phyloP scores from a whole-genome alignment of 2,888 invertebrate species.

The Protophormia terraenovae region DNA sequence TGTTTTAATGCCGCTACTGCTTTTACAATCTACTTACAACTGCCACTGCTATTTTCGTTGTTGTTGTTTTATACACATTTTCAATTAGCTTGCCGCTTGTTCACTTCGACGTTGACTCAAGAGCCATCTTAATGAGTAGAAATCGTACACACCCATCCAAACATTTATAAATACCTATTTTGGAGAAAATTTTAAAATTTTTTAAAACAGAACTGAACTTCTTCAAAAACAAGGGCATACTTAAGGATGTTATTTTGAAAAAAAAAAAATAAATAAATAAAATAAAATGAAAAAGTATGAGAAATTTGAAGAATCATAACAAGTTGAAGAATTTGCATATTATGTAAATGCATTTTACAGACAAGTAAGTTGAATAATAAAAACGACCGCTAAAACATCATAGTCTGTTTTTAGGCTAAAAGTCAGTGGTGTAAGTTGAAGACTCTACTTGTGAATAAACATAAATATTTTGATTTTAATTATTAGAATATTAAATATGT shows the following conservation, averaged over 20 bases:
- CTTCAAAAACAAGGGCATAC: slow-evolving; percentile 66
- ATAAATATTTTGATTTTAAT: slow-evolving; percentile 17
- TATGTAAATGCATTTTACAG: slow-evolving; percentile 48
- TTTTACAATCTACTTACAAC: not conserved
- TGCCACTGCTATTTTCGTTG: slow-evolving; percentile 23
- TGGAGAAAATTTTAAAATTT: slow-evolving; percentile 49
- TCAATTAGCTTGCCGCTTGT: slow-evolving; percentile 65
- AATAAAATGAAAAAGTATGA: slow-evolving; percentile 5
- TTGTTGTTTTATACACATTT: slow-evolving; percentile 40
- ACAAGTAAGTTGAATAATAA: not conserved
- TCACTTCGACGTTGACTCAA: slow-evolving; percentile 64
- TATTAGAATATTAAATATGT: slow-evolving; percentile 3
- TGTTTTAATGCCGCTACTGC: not conserved
- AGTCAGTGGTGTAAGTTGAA: not conserved
- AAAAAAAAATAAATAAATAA: slow-evolving; percentile 18
- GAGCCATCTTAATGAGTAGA: slow-evolving; percentile 64
- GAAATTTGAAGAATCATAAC: slow-evolving; percentile 29
- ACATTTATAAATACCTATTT: slow-evolving; percentile 8
- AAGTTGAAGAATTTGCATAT: slow-evolving; percentile 51
- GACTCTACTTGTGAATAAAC: not conserved
- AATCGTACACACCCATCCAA: not conserved
- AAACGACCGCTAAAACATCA: not conserved
- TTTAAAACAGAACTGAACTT: slow-evolving; percentile 56
- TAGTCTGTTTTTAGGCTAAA: not conserved
- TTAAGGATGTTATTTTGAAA: slow-evolving; percentile 57